phyloP scores from a whole-genome alignment of 1,140 invertebrate species.

The Neodiprion pinetum region DNA sequence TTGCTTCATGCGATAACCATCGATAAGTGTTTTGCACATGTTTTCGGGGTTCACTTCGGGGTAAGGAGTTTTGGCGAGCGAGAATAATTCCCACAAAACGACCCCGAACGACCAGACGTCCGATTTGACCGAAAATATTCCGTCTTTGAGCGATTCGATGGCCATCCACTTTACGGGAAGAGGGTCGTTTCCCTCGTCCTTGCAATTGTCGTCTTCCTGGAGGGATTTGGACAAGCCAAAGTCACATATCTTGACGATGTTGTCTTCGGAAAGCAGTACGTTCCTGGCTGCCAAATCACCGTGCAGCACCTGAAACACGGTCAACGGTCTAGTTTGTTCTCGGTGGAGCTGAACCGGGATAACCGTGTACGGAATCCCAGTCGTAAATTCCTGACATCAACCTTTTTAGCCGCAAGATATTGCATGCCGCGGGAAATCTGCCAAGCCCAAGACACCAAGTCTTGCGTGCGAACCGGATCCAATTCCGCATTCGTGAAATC shows the following conservation, averaged over 20 bases:
- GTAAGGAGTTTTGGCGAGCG: constrained; percentile 89
- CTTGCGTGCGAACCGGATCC: constrained; percentile 75
- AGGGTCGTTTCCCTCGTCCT: constrained; percentile 84
- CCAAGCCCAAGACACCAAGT: constrained; percentile 90
- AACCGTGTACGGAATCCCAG: neutral
- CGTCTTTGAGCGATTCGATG: constrained; percentile 80
- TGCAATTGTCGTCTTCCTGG: constrained; percentile 91
- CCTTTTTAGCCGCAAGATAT: constrained; percentile 87
- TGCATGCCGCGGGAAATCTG: constrained; percentile 97
- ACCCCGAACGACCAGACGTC: constrained; percentile 96
- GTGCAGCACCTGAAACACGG: constrained; percentile 76
- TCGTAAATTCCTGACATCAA: constrained; percentile 46
- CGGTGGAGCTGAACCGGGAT: neutral
- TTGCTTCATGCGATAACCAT: constrained; percentile 87
- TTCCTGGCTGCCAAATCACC: constrained; percentile 97
- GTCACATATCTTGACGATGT: constrained; percentile 94
- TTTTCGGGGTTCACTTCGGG: constrained; percentile 78
- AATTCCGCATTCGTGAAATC: constrained; percentile 70
- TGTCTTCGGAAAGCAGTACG: constrained; percentile 87
- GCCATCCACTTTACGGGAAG: constrained; percentile 86
- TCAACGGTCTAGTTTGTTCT: neutral
- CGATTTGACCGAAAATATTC: constrained; percentile 84
- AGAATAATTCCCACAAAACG: constrained; percentile 94
- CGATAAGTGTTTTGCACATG: constrained; percentile 76
- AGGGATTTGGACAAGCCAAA: constrained; percentile 94